Conservation (phyloP, 1,140 invertebrate species). For the Olivierus martensii region DNA sequence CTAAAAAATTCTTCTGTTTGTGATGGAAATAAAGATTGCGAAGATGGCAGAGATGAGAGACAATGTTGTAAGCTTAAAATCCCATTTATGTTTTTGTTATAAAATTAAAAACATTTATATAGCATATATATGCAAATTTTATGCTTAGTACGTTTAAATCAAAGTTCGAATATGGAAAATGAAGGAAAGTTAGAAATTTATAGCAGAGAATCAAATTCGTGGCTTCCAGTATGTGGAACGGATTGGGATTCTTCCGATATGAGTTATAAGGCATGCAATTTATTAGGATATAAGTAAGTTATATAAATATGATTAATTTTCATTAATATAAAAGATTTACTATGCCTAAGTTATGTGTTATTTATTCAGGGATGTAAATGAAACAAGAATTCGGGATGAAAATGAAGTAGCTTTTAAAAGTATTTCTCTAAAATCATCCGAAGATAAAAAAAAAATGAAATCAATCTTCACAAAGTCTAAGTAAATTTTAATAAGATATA, state of each 20-base stretch:
- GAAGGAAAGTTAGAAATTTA: slow-evolving; percentile 21
- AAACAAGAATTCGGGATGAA: slow-evolving; percentile 17
- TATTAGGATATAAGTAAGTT: slow-evolving; percentile 19
- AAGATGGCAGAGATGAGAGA: slow-evolving; percentile 63
- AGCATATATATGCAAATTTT: no score
- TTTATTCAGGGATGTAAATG: slow-evolving; percentile 4
- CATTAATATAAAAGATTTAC: no score
- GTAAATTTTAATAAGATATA: slow-evolving; percentile 1
- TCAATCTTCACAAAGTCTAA: slow-evolving; percentile 6
- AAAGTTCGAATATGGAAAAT: slow-evolving; percentile 13
- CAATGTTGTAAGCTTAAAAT: slow-evolving; percentile 35
- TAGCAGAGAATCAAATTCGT: slow-evolving; percentile 10
- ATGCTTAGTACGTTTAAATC: slow-evolving; percentile 15
- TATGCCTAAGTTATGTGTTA: no score
- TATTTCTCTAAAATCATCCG: background rate
- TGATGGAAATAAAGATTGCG: slow-evolving; percentile 42
- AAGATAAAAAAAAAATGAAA: slow-evolving; percentile 6
- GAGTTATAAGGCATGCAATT: slow-evolving; percentile 17
- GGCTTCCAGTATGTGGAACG: slow-evolving; percentile 21
- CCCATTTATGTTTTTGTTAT: no score
- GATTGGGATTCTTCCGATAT: slow-evolving; percentile 18
- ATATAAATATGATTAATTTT: background rate
- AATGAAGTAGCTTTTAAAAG: slow-evolving; percentile 5
- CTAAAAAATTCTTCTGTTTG: slow-evolving; percentile 29
- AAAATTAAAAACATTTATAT: background rate